Base-by-base conservation (phyloP, 1,140 invertebrate species). In the Stratiolaelaps scimitus region DNA sequence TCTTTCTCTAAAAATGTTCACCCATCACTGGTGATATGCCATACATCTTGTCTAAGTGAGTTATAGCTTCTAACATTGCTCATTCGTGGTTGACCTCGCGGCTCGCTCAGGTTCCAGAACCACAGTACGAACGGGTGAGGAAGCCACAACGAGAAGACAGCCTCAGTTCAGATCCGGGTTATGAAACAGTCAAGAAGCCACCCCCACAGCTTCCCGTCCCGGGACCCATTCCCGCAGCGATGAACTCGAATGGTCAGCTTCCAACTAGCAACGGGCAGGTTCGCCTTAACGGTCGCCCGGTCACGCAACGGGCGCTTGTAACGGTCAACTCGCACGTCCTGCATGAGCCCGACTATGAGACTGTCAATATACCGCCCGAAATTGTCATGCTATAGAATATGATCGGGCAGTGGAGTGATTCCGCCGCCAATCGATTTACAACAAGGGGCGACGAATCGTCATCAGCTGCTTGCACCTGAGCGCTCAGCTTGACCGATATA, bases 81-180 rank as follows among this genome's bases (percentile, higher is more conserved):
- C 34, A 40, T 40, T 40, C 4, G 10, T 10, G 4, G 34, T 40
- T 40, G 34, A 40, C 4, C 34, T 4, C 10, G 34, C 10, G 4
- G 10, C 10, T 10, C 10, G 34, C n/a, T n/a, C 26, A 60, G 23
- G 53, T 29, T 10, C 4, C 13, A 15, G 53, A 60, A 10, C 53
- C 23, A 29, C 53, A 60, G 5, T 60, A 60, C 53, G 53, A 60
- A 17, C 17, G 53, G 34, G 53, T 26, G 1, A 1, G 53, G 26
- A 60, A 60, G 10, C 53, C 53, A 2, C 53, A 26, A 23, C 53
- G 53, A 34, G 53, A 60, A 26, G 53, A 60, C 53, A 60, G 53
- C 34, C 53, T 60, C 53, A 60, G 53, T 34, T 60, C 53, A 6
- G 53, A 60, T 60, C 53, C 53, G 53, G 53, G 53, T 29, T 60